phyloP scores from a whole-genome alignment of 2,888 invertebrate genomes.

The Brachylomia viminalis region DNA sequence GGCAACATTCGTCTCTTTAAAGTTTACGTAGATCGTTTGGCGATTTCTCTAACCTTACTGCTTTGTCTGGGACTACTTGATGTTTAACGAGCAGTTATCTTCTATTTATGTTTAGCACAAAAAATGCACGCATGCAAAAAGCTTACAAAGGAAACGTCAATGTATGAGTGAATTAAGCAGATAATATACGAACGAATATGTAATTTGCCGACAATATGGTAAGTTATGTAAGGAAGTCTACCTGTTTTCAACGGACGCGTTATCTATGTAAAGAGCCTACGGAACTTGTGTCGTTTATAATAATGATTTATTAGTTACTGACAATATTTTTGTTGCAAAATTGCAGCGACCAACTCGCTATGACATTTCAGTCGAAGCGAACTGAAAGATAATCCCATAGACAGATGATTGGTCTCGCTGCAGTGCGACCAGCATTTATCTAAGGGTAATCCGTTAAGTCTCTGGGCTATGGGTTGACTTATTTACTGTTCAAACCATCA shows the following conservation, averaged over 20 bases:
- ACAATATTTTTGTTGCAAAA: slow-evolving; percentile 18
- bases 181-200: slow-evolving; percentile 49
- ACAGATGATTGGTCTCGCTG: too few species aligned
- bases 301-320: slow-evolving; percentile 19
- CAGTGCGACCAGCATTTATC: too few species aligned
- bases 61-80: neutral
- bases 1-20: neutral
- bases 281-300: slow-evolving; percentile 46
- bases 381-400: neutral
- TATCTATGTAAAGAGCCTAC: slow-evolving; percentile 59
- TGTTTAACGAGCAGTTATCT: slow-evolving; percentile 11
- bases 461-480: neutral
- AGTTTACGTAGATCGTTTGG: neutral
- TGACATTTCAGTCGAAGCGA: slow-evolving; percentile 5
- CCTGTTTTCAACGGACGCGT: slow-evolving; percentile 40
- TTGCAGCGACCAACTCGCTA: slow-evolving; percentile 12
- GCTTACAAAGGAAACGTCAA: slow-evolving; percentile 49
- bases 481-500: slow-evolving; percentile 8
- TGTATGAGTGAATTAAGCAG: slow-evolving; percentile 55
- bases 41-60: neutral
- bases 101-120: slow-evolving; percentile 23
- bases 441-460: neutral
- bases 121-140: slow-evolving; percentile 61
- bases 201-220: slow-evolving; percentile 72
- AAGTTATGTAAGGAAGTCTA: slow-evolving; percentile 68